phyloP scores from a whole-genome alignment of 2,888 invertebrate species.

The Drepana falcataria region DNA sequence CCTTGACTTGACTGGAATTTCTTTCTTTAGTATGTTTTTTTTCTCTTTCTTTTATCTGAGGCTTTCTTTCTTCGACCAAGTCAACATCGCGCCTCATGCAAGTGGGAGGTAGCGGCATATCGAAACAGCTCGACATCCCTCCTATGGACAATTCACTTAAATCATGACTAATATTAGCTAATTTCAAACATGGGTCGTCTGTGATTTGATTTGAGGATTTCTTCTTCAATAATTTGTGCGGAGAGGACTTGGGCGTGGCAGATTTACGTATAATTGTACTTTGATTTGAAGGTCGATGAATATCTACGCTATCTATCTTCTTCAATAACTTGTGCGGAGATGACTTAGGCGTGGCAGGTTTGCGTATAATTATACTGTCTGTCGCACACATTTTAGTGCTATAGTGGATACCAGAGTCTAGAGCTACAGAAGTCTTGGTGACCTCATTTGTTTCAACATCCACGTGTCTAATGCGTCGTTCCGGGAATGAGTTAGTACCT shows the following conservation, averaged over 20 bases:
- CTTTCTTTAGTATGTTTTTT: background rate
- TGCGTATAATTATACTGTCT: conserved; percentile 3
- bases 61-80: background rate
- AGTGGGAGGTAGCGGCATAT: background rate
- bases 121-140: background rate
- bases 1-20: background rate
- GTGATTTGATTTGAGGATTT: no score
- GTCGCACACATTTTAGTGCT: conserved; percentile 4
- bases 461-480: background rate
- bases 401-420: conserved; percentile 10
- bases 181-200: no score
- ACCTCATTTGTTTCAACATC: background rate
- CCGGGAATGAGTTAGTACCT: background rate
- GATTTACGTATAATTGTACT: conserved; percentile 3
- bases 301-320: background rate
- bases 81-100: background rate
- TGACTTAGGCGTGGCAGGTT: conserved; percentile 1
- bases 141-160: background rate
- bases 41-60: background rate
- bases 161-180: background rate
- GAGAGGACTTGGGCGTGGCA: background rate
- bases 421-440: conserved; percentile 7
- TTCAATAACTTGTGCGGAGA: conserved; percentile 1
- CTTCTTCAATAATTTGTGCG: conserved; percentile 1
- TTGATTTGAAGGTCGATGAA: background rate